Base-by-base conservation (phyloP, 2,113 vertebrate species). In the Camelus dromedarius region DNA sequence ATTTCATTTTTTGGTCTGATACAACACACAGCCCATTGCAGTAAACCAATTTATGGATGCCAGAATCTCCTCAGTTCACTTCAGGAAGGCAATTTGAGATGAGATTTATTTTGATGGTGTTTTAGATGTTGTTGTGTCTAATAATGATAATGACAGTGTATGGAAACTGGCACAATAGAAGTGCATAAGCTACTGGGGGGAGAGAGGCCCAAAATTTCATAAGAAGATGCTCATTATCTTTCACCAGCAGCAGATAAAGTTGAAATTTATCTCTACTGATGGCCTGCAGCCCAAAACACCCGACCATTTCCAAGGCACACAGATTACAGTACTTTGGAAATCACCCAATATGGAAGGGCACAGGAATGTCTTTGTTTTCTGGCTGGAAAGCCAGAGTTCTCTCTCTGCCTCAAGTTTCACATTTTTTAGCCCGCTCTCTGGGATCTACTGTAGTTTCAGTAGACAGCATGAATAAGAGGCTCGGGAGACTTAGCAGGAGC, bases 151-250 rank as follows among this genome's bases (percentile, higher is more conserved):
- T 94, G 91, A 96, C 28, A 91, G 70, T 94, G 87, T 90, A 95
- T 86, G 54, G 95, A 97, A 96, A 70, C 84, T 94, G 94, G 93
- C 60, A 92, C 66, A 91, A 92, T 85, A 91, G 96, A 97, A 86
- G 58, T 91, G 8, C 10, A 6, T 89, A 92, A 89, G 77, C 91
- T 91, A 32, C 91, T 95, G 77, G 70, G 81, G 46, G 96, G 32
- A 94, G 48, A 97, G 54, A 97, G 56, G 85, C 67, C 72, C 89
- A 93, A 95, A 79, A 94, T 96, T 96, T 96, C 89, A 93, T 96
- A 97, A 97, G 93, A 97, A 97, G 93, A 95, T 77, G 73, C 32
- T 97, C 95, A 96, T 97, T 97, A 97, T 95, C 93, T 64, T 94
- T 97, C 91, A 96, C 54, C 89, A 97, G 67, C 81, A 95, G 77